Conservation (phyloP, 2,113 vertebrate genomes). For the Microcebus griseorufus region DNA sequence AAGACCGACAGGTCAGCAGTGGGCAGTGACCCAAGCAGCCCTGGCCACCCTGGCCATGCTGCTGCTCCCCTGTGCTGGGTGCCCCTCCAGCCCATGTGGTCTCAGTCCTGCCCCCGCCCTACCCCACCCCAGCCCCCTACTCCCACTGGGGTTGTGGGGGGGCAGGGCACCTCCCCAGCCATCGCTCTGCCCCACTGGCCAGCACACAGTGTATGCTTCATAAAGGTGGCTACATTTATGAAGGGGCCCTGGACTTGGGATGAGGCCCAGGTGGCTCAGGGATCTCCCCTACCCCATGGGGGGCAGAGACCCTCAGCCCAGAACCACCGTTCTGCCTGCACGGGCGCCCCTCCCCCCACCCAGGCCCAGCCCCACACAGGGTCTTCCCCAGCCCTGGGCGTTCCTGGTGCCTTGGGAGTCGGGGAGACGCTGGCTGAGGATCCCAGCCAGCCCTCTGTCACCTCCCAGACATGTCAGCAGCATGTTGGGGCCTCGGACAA, state of each 20-base stretch:
- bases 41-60: accelerated
- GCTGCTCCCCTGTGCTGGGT: not conserved
- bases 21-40: not conserved
- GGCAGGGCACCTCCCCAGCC: no score
- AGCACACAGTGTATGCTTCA: no score
- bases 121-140: no score
- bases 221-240: no score
- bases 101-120: no score
- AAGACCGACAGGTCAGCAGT: accelerated
- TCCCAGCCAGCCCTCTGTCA: not conserved
- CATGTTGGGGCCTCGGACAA: not conserved
- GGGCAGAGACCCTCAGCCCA: not conserved
- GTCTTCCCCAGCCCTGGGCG: not conserved
- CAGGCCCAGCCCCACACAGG: no score
- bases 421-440: no score
- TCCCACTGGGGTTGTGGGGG: no score
- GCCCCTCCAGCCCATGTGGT: not conserved
- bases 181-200: no score
- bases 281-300: not conserved
- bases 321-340: not conserved
- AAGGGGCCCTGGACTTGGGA: not conserved
- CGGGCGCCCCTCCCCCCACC: accelerated
- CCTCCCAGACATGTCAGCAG: not conserved
- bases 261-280: no score
- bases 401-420: not conserved